These are phyloP conservation scores for Drosophila parthenogenetica DNA, from an alignment of 2,888 invertebrate genomes.

Conservation along the genomic window DNA sequence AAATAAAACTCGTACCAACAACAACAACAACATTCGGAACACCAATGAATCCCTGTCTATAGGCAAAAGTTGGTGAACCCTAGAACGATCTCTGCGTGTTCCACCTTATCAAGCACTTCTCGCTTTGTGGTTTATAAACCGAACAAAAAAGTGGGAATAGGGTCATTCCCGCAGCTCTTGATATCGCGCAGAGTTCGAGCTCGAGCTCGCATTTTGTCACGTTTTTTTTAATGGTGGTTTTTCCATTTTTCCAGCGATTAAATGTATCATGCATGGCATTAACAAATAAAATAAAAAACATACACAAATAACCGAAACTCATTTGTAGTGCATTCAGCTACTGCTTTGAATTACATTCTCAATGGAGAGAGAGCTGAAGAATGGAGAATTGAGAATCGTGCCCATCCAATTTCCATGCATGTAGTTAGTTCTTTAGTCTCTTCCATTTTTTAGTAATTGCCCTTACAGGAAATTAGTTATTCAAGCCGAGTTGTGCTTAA, in stretches of 20 bases:
- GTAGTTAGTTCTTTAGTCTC: slow-evolving; percentile 31
- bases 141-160: slow-evolving; percentile 32
- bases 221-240: slow-evolving; percentile 55
- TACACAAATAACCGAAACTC: slow-evolving; percentile 38
- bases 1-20: slow-evolving; percentile 58
- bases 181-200: slow-evolving; percentile 27
- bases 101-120: slow-evolving; percentile 59
- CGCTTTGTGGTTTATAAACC: slow-evolving; percentile 41
- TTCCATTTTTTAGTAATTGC: slow-evolving; percentile 68
- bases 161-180: slow-evolving; percentile 48
- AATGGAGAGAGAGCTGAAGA: slow-evolving; percentile 2
- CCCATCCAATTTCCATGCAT: slow-evolving; percentile 40
- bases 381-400: slow-evolving; percentile 14
- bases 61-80: slow-evolving; percentile 21
- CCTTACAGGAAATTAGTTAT: slow-evolving; percentile 75
- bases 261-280: slow-evolving; percentile 71
- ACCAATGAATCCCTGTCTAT: slow-evolving; percentile 19
- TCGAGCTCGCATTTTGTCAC: slow-evolving; percentile 72
- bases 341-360: slow-evolving; percentile 59
- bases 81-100: slow-evolving; percentile 48
- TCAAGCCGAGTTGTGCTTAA: slow-evolving; percentile 63
- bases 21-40: slow-evolving; percentile 6
- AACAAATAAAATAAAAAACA: slow-evolving; percentile 12
- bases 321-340: slow-evolving; percentile 66
- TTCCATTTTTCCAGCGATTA: slow-evolving; percentile 69